Evolutionary conservation across 2,113 vertebrate genomes (phyloP), one percentile per base, ranked within the genome.

Genomic region (Anhinga anhinga): DNA sequence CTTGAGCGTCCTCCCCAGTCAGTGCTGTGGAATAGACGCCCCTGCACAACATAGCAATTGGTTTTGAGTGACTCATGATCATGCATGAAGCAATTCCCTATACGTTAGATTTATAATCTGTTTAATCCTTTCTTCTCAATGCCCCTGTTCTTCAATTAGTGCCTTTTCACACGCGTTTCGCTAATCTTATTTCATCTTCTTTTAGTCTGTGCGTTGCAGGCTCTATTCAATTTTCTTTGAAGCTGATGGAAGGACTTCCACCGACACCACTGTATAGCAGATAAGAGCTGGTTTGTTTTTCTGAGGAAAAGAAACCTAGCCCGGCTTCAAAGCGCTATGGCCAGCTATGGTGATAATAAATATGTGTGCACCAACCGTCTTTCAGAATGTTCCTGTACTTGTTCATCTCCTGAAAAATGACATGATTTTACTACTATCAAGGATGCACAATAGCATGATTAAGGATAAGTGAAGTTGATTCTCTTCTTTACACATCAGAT

Each of bases 141-240:
- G n/a, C 7, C 58, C 25, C 52, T 89, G 52, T 84, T 79, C 72
- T 87, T 92, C 91, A 95, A 5, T 94, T 89, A 95, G 65, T 76
- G 69, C 65, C n/a, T 95, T 88, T 93, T 94, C 88, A 84, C 88
- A 89, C 0, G 4, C 25, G 40, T 73, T 83, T 82, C 67, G 90
- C 59, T 96, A 58, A 86, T 86, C 59, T 93, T 79, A 56, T 90
- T 96, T 95, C 59, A 84, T 72, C 77, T 82, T 84, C 47, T 44
- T 67, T 3, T 42, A 84, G 69, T 44, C 40, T 79, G 73, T 36
- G 56, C 40, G 5, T 59, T 90, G 45, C 66, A 72, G 72, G 44
- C 47, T 67, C 27, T 55, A 47, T 70, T 82, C 72, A 59, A 7
- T 81, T 71, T 49, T 63, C 85, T 93, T 93, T 79, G 80, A 91